Conservation (phyloP, 1,140 invertebrate species). For the Caligus rogercresseyi region DNA sequence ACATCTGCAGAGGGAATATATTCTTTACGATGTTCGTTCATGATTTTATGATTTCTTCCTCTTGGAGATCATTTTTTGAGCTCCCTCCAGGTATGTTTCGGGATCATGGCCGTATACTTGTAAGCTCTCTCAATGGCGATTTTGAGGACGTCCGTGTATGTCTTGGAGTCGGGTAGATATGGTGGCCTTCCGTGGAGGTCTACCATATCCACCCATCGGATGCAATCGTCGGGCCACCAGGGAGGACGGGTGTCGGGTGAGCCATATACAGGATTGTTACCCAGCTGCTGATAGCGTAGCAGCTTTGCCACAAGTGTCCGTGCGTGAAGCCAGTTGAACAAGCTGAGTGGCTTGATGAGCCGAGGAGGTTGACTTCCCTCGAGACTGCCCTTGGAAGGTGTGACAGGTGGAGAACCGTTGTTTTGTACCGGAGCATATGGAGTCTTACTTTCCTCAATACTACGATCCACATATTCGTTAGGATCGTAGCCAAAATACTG, state of each 20-base stretch:
- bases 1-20: background rate
- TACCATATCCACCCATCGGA: conserved; percentile 20
- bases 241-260: conserved; percentile 14
- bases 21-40: too few relatives aligned
- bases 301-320: conserved; percentile 13
- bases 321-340: conserved; percentile 12
- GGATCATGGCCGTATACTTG: conserved; percentile 9
- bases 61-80: background rate
- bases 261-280: conserved; percentile 19
- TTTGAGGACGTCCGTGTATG: conserved; percentile 19
- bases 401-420: background rate
- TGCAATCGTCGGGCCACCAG: conserved; percentile 19
- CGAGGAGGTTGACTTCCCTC: conserved; percentile 3
- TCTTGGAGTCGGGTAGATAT: conserved; percentile 10
- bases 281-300: conserved; percentile 15
- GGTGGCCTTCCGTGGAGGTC: conserved; percentile 18
- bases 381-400: background rate
- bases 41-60: background rate
- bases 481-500: conserved; percentile 19
- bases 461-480: background rate
- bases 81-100: background rate
- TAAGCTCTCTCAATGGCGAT: conserved; percentile 9
- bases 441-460: conserved; percentile 7
- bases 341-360: background rate
- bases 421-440: background rate